Evolutionary conservation across 2,113 vertebrate species (phyloP).

Genomic region (Heteronetta atricapilla): DNA sequence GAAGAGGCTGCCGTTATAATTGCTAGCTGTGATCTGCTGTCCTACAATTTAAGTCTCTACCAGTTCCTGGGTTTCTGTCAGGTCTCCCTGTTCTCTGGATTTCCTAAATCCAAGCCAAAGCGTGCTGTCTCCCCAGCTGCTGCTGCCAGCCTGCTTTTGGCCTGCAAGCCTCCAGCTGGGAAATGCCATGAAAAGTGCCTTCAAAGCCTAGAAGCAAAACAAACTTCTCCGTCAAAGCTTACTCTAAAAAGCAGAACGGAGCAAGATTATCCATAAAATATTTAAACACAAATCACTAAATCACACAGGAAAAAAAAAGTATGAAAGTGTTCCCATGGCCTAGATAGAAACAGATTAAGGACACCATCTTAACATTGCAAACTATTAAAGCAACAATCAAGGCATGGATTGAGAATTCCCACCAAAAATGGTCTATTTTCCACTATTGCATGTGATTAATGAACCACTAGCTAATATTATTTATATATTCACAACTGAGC

Average conservation of each 20-base stretch:
- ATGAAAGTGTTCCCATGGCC: not conserved
- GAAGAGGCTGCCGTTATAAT: not conserved
- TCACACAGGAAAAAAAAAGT: not conserved
- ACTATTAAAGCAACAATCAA: not conserved
- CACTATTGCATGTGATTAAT: not conserved
- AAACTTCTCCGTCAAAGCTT: not conserved
- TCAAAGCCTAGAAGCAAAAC: not conserved
- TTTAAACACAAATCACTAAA: not conserved
- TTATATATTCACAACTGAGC: not conserved
- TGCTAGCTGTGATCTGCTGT: not conserved
- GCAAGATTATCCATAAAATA: not conserved
- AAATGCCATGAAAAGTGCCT: not conserved
- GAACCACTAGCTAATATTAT: not conserved
- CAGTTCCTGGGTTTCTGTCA: not conserved
- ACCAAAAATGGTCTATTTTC: not conserved
- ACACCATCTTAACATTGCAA: not conserved
- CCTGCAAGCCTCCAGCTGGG: not conserved
- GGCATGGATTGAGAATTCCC: not conserved
- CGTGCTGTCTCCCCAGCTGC: not conserved
- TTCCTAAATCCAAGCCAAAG: not conserved
- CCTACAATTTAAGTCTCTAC: not conserved
- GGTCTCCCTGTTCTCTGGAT: not conserved
- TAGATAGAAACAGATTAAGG: not conserved
- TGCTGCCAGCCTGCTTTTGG: not conserved
- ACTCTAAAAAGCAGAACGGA: not conserved